Evolutionary conservation across 2,113 vertebrate species (phyloP).

Genomic region (Odontesthes bonariensis): DNA sequence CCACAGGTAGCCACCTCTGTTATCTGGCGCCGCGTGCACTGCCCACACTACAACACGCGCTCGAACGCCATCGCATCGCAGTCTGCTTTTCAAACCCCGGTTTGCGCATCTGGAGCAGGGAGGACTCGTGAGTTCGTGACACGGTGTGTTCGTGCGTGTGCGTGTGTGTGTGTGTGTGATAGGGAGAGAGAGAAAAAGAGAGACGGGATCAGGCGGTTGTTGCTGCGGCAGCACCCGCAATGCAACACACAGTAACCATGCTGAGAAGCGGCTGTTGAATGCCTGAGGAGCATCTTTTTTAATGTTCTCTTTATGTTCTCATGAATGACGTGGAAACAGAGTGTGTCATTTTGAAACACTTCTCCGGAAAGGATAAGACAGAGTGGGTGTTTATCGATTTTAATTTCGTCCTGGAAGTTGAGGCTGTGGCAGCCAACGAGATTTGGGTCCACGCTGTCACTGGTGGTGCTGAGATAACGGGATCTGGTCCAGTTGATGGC

Average conservation of each 20-base stretch:
- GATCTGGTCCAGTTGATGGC: conserved; percentile 7
- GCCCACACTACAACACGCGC: too few species aligned
- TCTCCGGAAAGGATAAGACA: neutral
- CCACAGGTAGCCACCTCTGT: too few species aligned
- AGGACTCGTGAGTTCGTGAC: neutral
- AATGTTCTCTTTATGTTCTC: neutral
- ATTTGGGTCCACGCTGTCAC: conserved; percentile 6
- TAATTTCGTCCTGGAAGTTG: conserved; percentile 54
- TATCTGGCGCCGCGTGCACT: too few species aligned
- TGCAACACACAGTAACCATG: conserved; percentile 72
- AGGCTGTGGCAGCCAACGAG: conserved; percentile 31
- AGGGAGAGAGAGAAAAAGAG: too few species aligned
- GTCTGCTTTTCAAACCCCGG: too few species aligned
- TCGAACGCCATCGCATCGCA: too few species aligned
- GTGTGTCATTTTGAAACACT: neutral
- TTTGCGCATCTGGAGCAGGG: conserved; percentile 56
- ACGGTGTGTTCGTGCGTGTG: neutral
- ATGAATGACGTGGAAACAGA: neutral
- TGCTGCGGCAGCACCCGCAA: conserved; percentile 69
- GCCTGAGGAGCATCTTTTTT: conserved; percentile 29
- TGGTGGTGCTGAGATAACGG: conserved; percentile 21
- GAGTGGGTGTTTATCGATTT: conserved; percentile 11
- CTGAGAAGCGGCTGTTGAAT: conserved; percentile 61
- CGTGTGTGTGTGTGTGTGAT: neutral
- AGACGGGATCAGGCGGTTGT: neutral